phyloP scores from a whole-genome alignment of 2,888 invertebrate genomes.

The Pyralis farinalis region DNA sequence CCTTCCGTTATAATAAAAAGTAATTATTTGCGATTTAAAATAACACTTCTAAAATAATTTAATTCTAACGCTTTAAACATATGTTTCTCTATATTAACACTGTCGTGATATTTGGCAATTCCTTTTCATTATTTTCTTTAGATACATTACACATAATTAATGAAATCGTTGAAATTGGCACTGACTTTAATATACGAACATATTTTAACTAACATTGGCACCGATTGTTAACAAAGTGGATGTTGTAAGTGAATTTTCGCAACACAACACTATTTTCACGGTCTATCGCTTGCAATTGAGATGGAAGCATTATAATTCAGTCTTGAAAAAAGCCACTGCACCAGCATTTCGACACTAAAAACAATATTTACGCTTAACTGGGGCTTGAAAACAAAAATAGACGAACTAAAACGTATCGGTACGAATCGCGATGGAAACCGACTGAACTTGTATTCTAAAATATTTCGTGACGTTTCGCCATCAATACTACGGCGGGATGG shows the following conservation, averaged over 20 bases:
- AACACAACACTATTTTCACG: conserved; percentile 34
- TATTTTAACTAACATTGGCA: conserved; percentile 38
- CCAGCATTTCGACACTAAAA: conserved; percentile 57
- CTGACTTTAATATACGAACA: conserved; percentile 22
- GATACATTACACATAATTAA: too few relatives aligned
- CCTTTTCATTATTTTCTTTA: too few relatives aligned
- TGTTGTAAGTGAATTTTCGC: conserved; percentile 43
- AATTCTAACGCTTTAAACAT: too few relatives aligned
- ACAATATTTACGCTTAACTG: conserved; percentile 71
- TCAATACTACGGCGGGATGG: conserved; percentile 29
- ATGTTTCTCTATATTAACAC: too few relatives aligned
- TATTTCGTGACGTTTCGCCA: conserved; percentile 35
- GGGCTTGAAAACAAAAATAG: conserved; percentile 73
- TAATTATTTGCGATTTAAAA: too few relatives aligned
- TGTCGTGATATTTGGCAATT: too few relatives aligned
- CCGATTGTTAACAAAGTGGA: conserved; percentile 25
- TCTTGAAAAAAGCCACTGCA: conserved; percentile 38
- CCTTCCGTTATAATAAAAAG: too few relatives aligned
- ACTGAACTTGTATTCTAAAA: conserved; percentile 1
- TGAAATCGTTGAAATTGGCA: conserved; percentile 34
- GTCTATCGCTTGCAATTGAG: conserved; percentile 27
- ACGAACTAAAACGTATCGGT: neutral
- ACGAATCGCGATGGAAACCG: conserved; percentile 7
- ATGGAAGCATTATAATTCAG: conserved; percentile 25
- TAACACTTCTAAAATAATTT: too few relatives aligned